phyloP scores from a whole-genome alignment of 2,113 vertebrate species.

The Labeo catla region DNA sequence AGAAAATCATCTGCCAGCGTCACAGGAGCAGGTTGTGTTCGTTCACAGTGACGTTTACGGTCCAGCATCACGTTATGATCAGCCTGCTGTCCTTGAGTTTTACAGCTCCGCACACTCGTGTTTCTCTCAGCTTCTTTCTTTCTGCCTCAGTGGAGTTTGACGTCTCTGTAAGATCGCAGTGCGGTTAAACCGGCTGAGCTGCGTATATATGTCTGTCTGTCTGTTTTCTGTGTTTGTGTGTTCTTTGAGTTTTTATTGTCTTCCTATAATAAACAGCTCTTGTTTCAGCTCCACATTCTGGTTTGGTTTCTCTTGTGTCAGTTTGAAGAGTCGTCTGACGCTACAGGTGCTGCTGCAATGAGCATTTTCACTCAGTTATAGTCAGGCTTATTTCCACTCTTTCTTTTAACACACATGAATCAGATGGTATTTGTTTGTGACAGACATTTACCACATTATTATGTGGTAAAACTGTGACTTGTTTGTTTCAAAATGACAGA shows the following conservation, averaged over 20 bases:
- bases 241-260: neutral
- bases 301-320: neutral
- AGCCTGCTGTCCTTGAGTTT: neutral
- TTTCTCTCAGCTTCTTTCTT: neutral
- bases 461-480: too few species aligned
- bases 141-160: neutral
- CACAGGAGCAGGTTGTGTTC: neutral
- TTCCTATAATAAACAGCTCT: conserved; percentile 15
- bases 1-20: neutral
- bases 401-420: too few species aligned
- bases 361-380: too few species aligned
- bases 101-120: neutral
- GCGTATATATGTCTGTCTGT: neutral
- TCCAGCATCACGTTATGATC: neutral
- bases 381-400: too few species aligned
- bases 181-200: neutral
- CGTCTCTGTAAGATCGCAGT: neutral
- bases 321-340: too few species aligned
- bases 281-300: neutral
- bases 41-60: neutral
- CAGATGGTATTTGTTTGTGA: too few species aligned
- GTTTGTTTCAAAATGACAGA: too few species aligned
- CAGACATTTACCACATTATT: too few species aligned
- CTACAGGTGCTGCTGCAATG: too few species aligned
- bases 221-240: neutral